A percentile compares a stretch with the other conserved stretches of the same genome.
phyloP scores from a whole-genome alignment of 2,113 vertebrate genomes.

The Myanophis thanlyinensis region DNA sequence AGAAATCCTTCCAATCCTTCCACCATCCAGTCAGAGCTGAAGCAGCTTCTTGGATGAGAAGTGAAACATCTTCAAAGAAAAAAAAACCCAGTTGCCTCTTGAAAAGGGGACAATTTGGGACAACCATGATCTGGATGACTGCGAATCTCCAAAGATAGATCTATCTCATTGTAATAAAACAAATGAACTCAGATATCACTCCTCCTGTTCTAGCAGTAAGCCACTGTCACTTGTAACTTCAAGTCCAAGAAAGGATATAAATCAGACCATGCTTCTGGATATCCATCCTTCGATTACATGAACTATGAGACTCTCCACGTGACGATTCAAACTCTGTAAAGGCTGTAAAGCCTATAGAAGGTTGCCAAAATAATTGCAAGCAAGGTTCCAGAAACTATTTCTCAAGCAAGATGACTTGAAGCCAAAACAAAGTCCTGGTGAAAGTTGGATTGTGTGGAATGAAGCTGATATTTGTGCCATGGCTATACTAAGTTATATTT shows the following conservation, averaged over 20 bases:
- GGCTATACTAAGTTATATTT: not conserved
- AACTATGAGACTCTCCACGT: not conserved
- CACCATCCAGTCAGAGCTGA: too few species aligned
- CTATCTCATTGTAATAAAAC: not conserved
- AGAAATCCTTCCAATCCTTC: too few species aligned
- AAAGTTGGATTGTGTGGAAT: not conserved
- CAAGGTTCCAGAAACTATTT: not conserved
- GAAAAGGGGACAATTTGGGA: too few species aligned
- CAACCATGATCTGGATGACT: too few species aligned
- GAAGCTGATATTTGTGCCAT: not conserved
- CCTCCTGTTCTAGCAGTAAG: not conserved
- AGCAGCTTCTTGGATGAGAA: too few species aligned
- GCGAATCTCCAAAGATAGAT: too few species aligned
- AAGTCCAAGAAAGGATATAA: not conserved
- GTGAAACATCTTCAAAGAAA: too few species aligned
- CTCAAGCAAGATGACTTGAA: not conserved
- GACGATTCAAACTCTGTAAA: not conserved
- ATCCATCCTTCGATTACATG: not conserved
- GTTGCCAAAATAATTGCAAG: not conserved
- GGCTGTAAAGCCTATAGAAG: not conserved
- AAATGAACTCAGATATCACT: not conserved
- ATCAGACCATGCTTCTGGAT: not conserved
- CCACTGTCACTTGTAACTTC: not conserved
- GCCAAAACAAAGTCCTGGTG: not conserved
- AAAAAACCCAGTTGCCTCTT: too few species aligned